A percentile compares a stretch with the other conserved stretches of the same genome.
Evolutionary conservation across 2,888 invertebrate genomes (phyloP).

Genomic region (Monopis laevigella): DNA sequence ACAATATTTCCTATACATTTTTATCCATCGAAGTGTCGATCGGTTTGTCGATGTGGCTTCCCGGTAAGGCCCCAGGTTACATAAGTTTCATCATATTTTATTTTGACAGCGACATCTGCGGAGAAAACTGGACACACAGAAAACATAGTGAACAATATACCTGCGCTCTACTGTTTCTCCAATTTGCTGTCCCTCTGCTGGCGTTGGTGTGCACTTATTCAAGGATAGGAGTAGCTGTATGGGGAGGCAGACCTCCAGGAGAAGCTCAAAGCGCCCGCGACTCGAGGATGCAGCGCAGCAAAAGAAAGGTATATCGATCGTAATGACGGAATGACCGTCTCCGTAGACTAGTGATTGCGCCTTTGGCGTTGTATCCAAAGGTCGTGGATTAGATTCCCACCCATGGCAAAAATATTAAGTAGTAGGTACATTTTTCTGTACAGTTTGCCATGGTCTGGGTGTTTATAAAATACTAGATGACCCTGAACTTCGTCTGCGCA

Average conservation of each 20-base stretch:
- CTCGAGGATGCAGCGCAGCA: conserved; percentile 77
- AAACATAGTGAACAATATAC: conserved; percentile 71
- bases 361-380: no score
- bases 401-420: no score
- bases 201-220: conserved; percentile 80
- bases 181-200: conserved; percentile 77
- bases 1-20: no score
- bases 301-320: conserved; percentile 83
- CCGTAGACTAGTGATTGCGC: not conserved
- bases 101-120: conserved; percentile 62
- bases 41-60: no score
- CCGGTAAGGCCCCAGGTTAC: no score
- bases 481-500: no score
- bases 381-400: no score
- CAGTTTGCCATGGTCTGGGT: no score
- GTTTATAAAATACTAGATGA: no score
- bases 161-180: conserved; percentile 73
- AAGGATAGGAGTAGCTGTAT: conserved; percentile 78
- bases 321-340: no score
- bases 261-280: conserved; percentile 83
- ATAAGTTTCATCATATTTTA: not conserved
- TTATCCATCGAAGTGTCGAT: no score
- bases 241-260: conserved; percentile 79
- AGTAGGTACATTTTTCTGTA: no score
- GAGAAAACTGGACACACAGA: conserved; percentile 68